Evolutionary conservation across 2,888 invertebrate genomes (phyloP).

Genomic region (Cordilura impudica): DNA sequence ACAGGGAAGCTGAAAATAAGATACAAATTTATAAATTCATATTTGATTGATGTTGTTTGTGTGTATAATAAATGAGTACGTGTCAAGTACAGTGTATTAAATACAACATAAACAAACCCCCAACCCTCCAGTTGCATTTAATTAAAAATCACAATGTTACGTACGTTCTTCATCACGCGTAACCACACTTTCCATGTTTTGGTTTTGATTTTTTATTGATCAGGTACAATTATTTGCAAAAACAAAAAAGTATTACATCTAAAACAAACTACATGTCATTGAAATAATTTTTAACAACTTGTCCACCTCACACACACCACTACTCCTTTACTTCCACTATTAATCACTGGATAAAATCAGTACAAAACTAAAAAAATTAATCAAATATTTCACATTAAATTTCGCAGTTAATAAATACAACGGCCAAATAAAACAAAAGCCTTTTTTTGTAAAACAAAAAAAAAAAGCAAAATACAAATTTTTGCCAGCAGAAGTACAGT

Average conservation of each 20-base stretch:
- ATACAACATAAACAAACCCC: neutral
- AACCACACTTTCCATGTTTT: constrained; percentile 62
- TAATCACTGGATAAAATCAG: neutral
- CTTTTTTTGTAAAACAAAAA: neutral
- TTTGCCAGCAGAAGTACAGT: constrained; percentile 25
- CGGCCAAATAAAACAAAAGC: constrained; percentile 15
- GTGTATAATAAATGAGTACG: constrained; percentile 54
- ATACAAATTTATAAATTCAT: neutral
- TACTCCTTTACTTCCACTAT: neutral
- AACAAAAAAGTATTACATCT: constrained; percentile 13
- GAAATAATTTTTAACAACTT: neutral
- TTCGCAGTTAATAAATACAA: constrained; percentile 2
- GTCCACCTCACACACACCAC: neutral
- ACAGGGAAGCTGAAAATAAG: constrained; percentile 69
- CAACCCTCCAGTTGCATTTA: neutral
- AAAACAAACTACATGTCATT: constrained; percentile 21
- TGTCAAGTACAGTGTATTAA: constrained; percentile 57
- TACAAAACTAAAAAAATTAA: neutral
- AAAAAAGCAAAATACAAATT: constrained; percentile 15
- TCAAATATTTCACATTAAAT: neutral
- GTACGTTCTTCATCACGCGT: constrained; percentile 70
- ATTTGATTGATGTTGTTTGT: neutral
- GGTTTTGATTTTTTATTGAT: constrained; percentile 38
- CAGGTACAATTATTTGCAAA: constrained; percentile 53
- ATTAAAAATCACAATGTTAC: constrained; percentile 47